Evolutionary conservation across 2,797 vertebrate genomes (phyloP), one percentile per base, ranked within the genome.

Genomic region (Pangasius djambal): DNA sequence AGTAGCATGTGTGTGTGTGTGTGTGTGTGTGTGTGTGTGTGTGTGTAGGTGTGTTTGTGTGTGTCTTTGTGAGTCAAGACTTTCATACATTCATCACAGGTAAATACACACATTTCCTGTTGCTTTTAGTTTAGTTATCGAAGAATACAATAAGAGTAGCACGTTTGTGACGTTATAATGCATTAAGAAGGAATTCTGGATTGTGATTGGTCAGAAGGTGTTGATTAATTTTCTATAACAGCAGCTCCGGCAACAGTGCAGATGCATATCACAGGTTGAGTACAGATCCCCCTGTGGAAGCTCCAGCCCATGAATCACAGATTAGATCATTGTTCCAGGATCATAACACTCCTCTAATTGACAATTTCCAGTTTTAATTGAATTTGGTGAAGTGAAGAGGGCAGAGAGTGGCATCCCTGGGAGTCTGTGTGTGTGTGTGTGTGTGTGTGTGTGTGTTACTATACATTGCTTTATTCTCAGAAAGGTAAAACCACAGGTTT

Each of bases 351-450:
- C 91, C 93, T 96, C 95, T 96, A 96, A 96, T 96, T 96, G 95
- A 92, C 95, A 96, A 96, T 96, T 96, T 96, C 95, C 95, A 94
- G 94, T 95, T 96, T 96, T 96, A 97, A 97, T 96, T 96, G 96
- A 96, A 96, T 96, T 95, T 95, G 94, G 94, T 95, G 95, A 93
- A 96, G 94, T 96, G 95, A 94, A 89, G 94, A 96, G 95, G 94
- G 93, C 93, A 88, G 90, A 57, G 93, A 95, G 94, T 95, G 92
- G 92, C 94, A 94, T 94, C 93, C 89, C 92, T 87, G 93, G 93
- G 93, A n/a, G 91, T 90, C 91, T 92, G 34, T 20, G 13, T 72
- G 34, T 44, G 70, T 25, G 70, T 25, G 8, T 25, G 69, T 40
- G 31, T 34, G 16, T 70, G 16, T 74, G 70, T 75, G 74, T 77